phyloP scores from a whole-genome alignment of 2,113 vertebrate species.

The Ctenodactylus gundi region DNA sequence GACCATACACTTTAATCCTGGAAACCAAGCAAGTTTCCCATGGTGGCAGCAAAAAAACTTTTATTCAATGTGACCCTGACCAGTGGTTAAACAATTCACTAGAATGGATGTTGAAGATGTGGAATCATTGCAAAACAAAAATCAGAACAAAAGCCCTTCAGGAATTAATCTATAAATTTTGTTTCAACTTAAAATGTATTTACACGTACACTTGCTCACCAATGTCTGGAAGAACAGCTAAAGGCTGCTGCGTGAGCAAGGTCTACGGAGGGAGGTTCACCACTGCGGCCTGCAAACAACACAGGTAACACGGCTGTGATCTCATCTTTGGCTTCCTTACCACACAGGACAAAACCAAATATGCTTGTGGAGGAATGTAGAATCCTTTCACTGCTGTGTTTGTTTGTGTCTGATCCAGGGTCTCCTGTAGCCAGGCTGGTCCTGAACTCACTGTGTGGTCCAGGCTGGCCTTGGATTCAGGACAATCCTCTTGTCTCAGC shows the following conservation, averaged over 20 bases:
- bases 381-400: too few species aligned
- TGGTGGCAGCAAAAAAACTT: not conserved
- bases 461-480: too few species aligned
- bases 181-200: constrained; percentile 20
- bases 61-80: not conserved
- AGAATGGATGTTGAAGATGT: not conserved
- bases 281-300: not conserved
- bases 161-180: not conserved
- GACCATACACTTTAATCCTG: not conserved
- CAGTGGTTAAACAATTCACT: not conserved
- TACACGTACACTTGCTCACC: not conserved
- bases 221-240: not conserved
- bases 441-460: too few species aligned
- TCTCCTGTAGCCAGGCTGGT: too few species aligned
- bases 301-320: not conserved
- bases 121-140: not conserved
- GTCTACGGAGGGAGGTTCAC: not conserved
- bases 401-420: too few species aligned
- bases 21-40: constrained; percentile 4
- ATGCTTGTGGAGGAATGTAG: not conserved
- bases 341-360: constrained; percentile 11
- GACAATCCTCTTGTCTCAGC: too few species aligned
- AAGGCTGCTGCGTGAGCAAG: not conserved
- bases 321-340: not conserved
- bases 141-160: not conserved